Evolutionary conservation across 2,888 invertebrate genomes (phyloP), one percentile per base, ranked within the genome.

Genomic region (Dimorphilus gyrociliatus): DNA sequence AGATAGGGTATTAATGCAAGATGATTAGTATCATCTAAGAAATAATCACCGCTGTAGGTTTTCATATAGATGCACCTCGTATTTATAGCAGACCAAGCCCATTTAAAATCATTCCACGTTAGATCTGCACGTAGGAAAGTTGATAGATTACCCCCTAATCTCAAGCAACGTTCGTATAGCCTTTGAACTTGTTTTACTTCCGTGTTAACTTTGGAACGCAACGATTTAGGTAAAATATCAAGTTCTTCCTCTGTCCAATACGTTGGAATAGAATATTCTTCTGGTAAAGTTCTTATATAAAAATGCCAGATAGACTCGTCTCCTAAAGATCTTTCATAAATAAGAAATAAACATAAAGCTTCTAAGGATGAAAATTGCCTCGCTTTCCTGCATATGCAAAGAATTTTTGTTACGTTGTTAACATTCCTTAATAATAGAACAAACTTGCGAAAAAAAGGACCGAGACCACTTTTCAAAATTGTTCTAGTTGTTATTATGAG

Each of bases 1-100:
- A 88, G 66, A 55, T 76, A 81, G 0, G 88, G 88, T 38, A 81
- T 82, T 28, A 88, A 60, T 4, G 82, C 84, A 62, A 69, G 60
- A 40, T 66, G 47, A 34, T 55, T 43, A 32, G 55, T 55, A 10
- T 30, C 30, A 10, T 25, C 15, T 4, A 24, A 16, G n/a, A 16
- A 16, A 18, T 35, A 38, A 8, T 30, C 35, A 10, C 27, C 16
- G 10, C 18, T 14, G 12, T 13, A 26, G 33, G 18, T 8, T 49
- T 75, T 70, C 45, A 80, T 67, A 57, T 75, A 82, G 13, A 86
- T 77, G 50, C 78, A 76, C 52, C 86, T 72, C 4, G 82, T 80
- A 59, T 85, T 84, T 1, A 86, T 78, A 44, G 75, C 73, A 52
- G 76, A 76, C 66, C 80, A 84, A 8, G 78, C 77, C 79, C 80